Percentiles rank a stretch among this genome's conserved stretches.
phyloP scores from a whole-genome alignment of 2,888 invertebrate genomes.

The Diarsia rubi region DNA sequence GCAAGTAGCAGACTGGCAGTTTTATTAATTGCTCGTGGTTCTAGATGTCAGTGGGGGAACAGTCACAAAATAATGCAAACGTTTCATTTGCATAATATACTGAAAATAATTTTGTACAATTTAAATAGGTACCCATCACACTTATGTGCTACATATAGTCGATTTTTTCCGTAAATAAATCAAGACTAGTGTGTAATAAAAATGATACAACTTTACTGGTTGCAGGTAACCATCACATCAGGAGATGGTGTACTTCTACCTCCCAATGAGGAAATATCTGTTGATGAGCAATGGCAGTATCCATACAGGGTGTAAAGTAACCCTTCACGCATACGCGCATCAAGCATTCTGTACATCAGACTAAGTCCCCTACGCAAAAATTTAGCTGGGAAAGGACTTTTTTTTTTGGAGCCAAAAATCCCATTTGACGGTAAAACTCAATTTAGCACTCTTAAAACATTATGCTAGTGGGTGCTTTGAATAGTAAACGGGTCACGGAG shows the following conservation, averaged over 20 bases:
- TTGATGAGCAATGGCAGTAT: not conserved
- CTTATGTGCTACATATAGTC: not conserved
- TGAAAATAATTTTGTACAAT: not conserved
- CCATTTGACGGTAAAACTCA: no score
- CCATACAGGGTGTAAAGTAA: no score
- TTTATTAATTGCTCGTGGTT: not conserved
- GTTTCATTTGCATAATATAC: not conserved
- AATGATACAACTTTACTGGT: not conserved
- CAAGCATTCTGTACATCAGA: no score
- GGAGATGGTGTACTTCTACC: not conserved
- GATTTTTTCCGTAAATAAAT: not conserved
- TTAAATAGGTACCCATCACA: not conserved
- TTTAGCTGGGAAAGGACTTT: no score
- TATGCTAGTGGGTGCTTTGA: no score
- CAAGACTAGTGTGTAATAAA: not conserved
- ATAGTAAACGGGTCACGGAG: no score
- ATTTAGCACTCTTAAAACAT: no score
- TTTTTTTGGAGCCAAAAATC: no score
- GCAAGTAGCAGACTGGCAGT: no score
- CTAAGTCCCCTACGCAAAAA: no score
- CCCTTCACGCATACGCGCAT: no score
- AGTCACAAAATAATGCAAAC: not conserved
- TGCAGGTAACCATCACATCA: not conserved
- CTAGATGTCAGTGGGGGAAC: conserved; percentile 18
- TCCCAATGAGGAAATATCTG: not conserved